Evolutionary conservation across 2,113 vertebrate species (phyloP).

Genomic region (Axis porcinus): DNA sequence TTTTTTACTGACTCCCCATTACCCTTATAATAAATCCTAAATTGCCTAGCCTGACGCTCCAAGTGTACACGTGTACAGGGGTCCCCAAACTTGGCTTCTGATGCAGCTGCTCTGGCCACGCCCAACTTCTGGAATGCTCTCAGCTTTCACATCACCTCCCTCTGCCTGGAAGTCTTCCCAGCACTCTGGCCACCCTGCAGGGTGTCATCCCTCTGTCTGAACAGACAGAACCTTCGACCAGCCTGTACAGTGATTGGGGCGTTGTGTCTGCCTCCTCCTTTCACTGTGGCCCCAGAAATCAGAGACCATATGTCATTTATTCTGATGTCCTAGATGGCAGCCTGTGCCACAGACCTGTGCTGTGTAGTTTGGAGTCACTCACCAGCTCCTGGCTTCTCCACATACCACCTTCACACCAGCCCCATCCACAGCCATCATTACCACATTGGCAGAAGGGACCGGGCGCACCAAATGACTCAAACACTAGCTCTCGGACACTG

Average conservation of each 20-base stretch:
- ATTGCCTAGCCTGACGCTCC: not conserved
- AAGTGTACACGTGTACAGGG: not conserved
- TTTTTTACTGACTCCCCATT: too few species aligned
- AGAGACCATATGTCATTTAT: not conserved
- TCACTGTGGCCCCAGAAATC: not conserved
- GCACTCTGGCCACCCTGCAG: too few species aligned
- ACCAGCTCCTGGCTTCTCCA: not conserved
- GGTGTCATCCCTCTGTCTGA: not conserved
- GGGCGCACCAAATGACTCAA: accelerated
- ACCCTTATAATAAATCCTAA: not conserved
- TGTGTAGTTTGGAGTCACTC: not conserved
- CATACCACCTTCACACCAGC: not conserved
- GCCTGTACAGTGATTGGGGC: too few species aligned
- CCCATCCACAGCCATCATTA: not conserved
- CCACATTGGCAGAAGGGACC: not conserved
- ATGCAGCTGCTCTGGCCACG: not conserved
- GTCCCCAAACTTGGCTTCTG: not conserved
- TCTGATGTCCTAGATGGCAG: not conserved
- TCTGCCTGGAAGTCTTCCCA: not conserved
- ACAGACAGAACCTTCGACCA: not conserved
- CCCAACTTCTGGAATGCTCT: not conserved
- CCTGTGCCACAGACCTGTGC: not conserved
- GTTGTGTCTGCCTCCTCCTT: not conserved
- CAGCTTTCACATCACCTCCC: not conserved
- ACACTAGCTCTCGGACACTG: not conserved